Conservation (phyloP, 2,888 invertebrate genomes). For the Caenorhabditis auriculariae region DNA sequence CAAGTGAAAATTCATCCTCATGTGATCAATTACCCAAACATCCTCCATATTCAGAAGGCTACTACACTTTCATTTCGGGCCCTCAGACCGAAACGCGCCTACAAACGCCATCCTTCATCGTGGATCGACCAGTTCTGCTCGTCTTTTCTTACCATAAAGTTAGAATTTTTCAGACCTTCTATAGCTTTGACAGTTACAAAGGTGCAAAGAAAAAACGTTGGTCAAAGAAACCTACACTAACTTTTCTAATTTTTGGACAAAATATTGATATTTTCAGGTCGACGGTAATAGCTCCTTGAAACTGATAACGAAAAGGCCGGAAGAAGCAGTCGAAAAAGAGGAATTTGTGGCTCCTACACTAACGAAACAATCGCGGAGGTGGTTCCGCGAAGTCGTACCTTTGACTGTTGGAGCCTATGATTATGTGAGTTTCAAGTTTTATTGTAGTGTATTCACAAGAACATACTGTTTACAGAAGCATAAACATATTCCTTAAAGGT, state of each 20-base stretch:
- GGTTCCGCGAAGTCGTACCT: conserved; percentile 54
- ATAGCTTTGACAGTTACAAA: no score
- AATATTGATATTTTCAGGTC: conserved; percentile 17
- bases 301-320: conserved; percentile 34
- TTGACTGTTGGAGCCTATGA: conserved; percentile 49
- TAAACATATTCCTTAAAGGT: no score
- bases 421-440: conserved; percentile 45
- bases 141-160: conserved; percentile 59
- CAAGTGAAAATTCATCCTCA: no score
- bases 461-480: no score
- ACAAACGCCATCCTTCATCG: conserved; percentile 45
- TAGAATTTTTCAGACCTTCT: neutral
- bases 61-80: conserved; percentile 48
- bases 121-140: conserved; percentile 45
- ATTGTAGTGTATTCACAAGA: no score
- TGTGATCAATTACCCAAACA: no score
- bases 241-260: no score
- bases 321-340: conserved; percentile 27
- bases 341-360: conserved; percentile 38
- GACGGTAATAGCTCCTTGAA: conserved; percentile 34
- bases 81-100: conserved; percentile 42
- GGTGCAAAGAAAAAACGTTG: no score
- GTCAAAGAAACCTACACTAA: no score
- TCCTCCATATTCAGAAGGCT: conserved; percentile 42
- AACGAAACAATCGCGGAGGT: conserved; percentile 39